phyloP scores from a whole-genome alignment of 2,797 vertebrate genomes.

The Perodicticus potto region DNA sequence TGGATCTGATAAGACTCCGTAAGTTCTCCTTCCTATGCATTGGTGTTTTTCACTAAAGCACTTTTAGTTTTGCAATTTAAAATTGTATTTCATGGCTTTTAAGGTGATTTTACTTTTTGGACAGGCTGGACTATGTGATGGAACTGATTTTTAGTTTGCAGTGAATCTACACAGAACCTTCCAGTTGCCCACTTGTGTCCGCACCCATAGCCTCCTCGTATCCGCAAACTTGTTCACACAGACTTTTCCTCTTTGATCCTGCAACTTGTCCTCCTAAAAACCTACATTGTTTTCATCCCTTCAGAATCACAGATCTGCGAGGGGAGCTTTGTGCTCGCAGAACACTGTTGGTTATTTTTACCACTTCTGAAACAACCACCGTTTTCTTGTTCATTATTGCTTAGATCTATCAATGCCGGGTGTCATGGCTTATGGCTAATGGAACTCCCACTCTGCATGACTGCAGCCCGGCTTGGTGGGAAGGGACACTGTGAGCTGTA shows the following conservation, averaged over 20 bases:
- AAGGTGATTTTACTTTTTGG: not conserved
- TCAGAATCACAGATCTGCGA: not conserved
- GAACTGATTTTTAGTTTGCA: not conserved
- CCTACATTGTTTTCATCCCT: not conserved
- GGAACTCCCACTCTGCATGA: constrained; percentile 52
- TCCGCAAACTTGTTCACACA: fast-evolving
- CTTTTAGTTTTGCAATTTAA: not conserved
- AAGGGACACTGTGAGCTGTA: not conserved
- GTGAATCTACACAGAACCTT: fast-evolving
- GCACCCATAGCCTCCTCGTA: too few relatives aligned
- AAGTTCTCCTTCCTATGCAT: not conserved
- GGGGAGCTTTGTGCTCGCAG: not conserved
- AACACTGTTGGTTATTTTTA: not conserved
- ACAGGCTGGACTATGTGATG: not conserved
- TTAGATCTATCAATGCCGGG: constrained; percentile 68
- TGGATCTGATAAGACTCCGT: not conserved
- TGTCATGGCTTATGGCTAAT: constrained; percentile 63
- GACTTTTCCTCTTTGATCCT: not conserved
- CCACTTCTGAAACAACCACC: not conserved
- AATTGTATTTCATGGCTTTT: not conserved
- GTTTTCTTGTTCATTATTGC: constrained; percentile 69
- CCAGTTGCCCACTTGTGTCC: not conserved
- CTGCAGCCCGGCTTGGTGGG: constrained; percentile 43
- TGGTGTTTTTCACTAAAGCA: not conserved
- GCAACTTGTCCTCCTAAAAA: fast-evolving